phyloP scores from a whole-genome alignment of 2,888 invertebrate species.

The Folsomia candida region DNA sequence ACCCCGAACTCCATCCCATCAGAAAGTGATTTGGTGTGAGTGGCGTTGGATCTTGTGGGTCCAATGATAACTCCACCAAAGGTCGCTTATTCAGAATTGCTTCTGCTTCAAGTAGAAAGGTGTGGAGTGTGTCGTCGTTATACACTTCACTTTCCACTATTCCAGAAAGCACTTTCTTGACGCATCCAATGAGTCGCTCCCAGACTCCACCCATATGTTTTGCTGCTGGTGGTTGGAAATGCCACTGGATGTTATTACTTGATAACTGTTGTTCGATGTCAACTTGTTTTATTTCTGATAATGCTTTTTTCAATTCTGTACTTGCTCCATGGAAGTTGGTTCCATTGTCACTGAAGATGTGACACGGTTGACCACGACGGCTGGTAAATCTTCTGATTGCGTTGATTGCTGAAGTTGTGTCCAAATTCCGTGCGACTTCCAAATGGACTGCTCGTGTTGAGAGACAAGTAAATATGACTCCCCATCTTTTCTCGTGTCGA shows the following conservation, averaged over 20 bases:
- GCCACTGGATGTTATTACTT: too few species aligned
- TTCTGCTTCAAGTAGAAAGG: constrained; percentile 24
- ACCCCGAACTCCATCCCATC: background rate
- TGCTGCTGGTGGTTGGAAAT: constrained; percentile 33
- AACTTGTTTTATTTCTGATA: background rate
- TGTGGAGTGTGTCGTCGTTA: constrained; percentile 25
- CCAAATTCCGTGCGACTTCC: constrained; percentile 24
- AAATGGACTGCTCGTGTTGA: constrained; percentile 28
- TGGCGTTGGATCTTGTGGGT: constrained; percentile 11
- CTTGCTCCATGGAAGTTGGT: constrained; percentile 35
- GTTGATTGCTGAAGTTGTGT: constrained; percentile 27
- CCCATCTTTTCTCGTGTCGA: constrained; percentile 27
- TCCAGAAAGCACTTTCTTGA: constrained; percentile 18
- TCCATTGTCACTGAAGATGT: constrained; percentile 38
- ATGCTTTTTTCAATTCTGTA: constrained; percentile 17
- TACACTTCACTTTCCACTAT: constrained; percentile 13
- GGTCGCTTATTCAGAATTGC: constrained; percentile 15
- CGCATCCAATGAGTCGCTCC: constrained; percentile 47
- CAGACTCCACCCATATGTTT: constrained; percentile 43
- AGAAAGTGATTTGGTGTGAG: constrained; percentile 24
- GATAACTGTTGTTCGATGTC: constrained; percentile 36
- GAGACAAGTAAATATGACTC: constrained; percentile 31
- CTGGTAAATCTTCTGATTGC: constrained; percentile 32
- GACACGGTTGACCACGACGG: constrained; percentile 24
- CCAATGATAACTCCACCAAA: constrained; percentile 13